Conservation (phyloP, 2,888 invertebrate genomes). For the Lasioglossum oenotherae region DNA sequence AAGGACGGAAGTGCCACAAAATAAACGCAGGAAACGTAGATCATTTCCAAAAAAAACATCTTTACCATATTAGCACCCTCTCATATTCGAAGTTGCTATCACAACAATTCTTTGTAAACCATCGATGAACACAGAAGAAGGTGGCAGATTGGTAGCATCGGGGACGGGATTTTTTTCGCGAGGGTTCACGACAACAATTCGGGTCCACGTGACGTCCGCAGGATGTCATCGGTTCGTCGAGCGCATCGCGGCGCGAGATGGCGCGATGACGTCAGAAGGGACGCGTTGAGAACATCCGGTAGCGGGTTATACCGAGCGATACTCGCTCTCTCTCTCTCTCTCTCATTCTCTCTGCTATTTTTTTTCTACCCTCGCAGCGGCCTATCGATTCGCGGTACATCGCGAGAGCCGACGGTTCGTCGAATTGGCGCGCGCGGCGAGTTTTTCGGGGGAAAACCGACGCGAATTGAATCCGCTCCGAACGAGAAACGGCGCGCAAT, state of each 20-base stretch:
- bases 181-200: slow-evolving; percentile 20
- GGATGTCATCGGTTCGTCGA: slow-evolving; percentile 17
- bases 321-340: background rate
- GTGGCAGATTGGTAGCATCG: background rate
- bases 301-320: background rate
- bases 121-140: background rate
- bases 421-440: slow-evolving; percentile 23
- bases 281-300: slow-evolving; percentile 47
- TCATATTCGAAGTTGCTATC: background rate
- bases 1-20: background rate
- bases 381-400: slow-evolving; percentile 44
- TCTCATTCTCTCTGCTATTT: slow-evolving; percentile 7
- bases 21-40: background rate
- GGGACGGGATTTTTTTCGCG: background rate
- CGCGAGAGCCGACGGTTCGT: slow-evolving; percentile 18
- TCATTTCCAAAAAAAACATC: background rate
- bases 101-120: background rate
- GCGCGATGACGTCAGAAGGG: slow-evolving; percentile 41
- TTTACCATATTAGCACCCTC: background rate
- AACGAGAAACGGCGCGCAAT: slow-evolving; percentile 40
- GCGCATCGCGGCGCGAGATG: slow-evolving; percentile 22
- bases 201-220: slow-evolving; percentile 23
- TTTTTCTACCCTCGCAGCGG: background rate
- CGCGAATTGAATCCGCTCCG: slow-evolving; percentile 44
- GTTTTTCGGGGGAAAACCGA: slow-evolving; percentile 36